phyloP scores from a whole-genome alignment of 1,140 invertebrate species.

The Drosophila leontia region DNA sequence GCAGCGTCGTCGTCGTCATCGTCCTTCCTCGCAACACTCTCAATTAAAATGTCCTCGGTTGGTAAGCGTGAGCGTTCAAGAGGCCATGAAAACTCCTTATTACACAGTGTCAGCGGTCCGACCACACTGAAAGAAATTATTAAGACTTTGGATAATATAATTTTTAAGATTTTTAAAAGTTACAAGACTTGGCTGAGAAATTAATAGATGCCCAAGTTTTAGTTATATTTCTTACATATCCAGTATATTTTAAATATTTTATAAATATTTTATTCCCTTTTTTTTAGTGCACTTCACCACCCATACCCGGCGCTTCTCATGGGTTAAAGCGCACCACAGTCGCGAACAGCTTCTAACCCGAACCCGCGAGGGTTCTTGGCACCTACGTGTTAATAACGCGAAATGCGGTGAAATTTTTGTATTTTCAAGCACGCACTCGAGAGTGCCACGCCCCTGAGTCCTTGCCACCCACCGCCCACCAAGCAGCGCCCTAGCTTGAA shows the following conservation, averaged over 20 bases:
- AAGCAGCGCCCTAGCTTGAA: slow-evolving; percentile 37
- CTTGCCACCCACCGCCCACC: slow-evolving; percentile 24
- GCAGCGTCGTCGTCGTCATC: slow-evolving; percentile 15
- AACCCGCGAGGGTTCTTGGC: slow-evolving; percentile 34
- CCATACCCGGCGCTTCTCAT: background rate
- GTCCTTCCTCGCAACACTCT: slow-evolving; percentile 74
- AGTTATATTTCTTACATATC: background rate
- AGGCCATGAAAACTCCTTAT: slow-evolving; percentile 83
- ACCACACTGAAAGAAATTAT: slow-evolving; percentile 12
- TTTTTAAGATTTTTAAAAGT: background rate
- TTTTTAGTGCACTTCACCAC: slow-evolving; percentile 24
- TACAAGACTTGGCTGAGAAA: no score
- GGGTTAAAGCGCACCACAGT: slow-evolving; percentile 12
- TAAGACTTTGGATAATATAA: rapidly evolving
- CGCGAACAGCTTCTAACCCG: slow-evolving; percentile 23
- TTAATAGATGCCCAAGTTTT: background rate
- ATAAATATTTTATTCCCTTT: background rate
- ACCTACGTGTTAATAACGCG: slow-evolving; percentile 83
- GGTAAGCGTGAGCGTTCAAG: slow-evolving; percentile 82
- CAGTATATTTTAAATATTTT: no score
- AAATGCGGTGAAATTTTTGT: slow-evolving; percentile 79
- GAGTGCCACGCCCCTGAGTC: slow-evolving; percentile 68
- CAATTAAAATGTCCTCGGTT: slow-evolving; percentile 83
- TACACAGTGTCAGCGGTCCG: slow-evolving; percentile 71
- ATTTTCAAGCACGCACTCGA: slow-evolving; percentile 76